Base-by-base conservation (phyloP, 2,888 invertebrate species). In the Pristionchus entomophagus region DNA sequence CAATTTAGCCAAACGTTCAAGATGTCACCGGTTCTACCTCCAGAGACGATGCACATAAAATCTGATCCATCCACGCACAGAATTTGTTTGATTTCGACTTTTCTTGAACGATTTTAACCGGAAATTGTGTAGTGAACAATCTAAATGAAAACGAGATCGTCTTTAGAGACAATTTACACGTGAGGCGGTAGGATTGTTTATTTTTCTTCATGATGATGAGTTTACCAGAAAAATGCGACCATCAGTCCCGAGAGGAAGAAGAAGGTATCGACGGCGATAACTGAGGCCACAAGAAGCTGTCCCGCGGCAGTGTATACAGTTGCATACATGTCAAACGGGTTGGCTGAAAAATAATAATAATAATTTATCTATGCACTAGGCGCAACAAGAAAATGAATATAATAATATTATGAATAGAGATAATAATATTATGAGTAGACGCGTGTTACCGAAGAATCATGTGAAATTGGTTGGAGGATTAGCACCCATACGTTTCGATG, bases 231-330 rank as follows among this genome's bases (percentile, higher is more conserved):
- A 22, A 84, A 84, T 10, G 84, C 59, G 19, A 88, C 83, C 26
- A 89, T 82, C 32, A 91, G 78, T n/a, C 90, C 90, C 8, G 87
- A 87, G 17, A 90, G 84, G 65, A 91, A 88, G 82, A 91, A 87
- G 86, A 90, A 90, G 2, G 90, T 88, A 65, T 90, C 90, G 5
- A 91, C 89, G 26, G 88, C 86, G 56, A 89, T 87, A 51, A 86
- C 86, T 8, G 86, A 88, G 49, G 87, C 89, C 8, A 86, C n/a
- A 29, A 90, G 41, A 19, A 90, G 45, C 56, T 87, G 82, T 0
- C 87, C 62, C 62, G 84, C 38, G 59, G 35, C 6, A 56, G 85
- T 32, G 35, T 83, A 29, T 49, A 77, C 35, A 51, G 45, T 51
- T n/a, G 35, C 85, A 22, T 80, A 17, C 5, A 86, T 85, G 56